Evolutionary conservation across 1,140 invertebrate species (phyloP).

Genomic region (Colletes latitarsis): DNA sequence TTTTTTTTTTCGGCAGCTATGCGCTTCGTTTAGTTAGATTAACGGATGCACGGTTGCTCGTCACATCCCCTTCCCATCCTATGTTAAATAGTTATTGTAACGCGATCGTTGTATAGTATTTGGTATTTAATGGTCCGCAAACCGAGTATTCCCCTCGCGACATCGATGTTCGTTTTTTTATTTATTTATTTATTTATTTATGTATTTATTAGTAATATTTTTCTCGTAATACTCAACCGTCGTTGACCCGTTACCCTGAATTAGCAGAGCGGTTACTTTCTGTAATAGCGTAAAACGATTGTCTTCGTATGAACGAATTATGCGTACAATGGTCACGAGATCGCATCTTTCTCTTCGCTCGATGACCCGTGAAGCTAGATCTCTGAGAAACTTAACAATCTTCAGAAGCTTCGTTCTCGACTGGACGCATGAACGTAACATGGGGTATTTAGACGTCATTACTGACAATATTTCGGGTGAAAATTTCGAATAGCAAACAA

Average conservation of each 20-base stretch:
- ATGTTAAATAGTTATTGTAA: constrained; percentile 75
- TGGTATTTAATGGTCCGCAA: constrained; percentile 73
- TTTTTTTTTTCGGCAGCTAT: neutral
- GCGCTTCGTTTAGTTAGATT: neutral
- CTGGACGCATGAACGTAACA: no score
- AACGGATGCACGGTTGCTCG: neutral
- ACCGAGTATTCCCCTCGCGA: constrained; percentile 64
- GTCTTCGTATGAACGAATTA: constrained; percentile 52
- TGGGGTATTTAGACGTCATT: no score
- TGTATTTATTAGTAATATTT: constrained; percentile 2
- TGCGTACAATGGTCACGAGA: neutral
- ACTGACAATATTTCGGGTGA: no score
- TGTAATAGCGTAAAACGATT: constrained; percentile 66
- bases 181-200: constrained; percentile 5
- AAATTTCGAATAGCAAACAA: no score
- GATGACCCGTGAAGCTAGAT: constrained; percentile 1
- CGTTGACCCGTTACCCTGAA: constrained; percentile 37
- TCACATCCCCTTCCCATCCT: constrained; percentile 17
- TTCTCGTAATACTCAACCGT: constrained; percentile 7
- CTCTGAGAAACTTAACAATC: neutral
- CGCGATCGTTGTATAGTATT: constrained; percentile 76
- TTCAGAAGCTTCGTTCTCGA: neutral
- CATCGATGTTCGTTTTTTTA: constrained; percentile 28
- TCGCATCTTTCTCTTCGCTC: neutral
- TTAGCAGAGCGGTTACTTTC: constrained; percentile 50